Evolutionary conservation across 2,113 vertebrate genomes (phyloP).

Genomic region (Danionella cerebrum): DNA sequence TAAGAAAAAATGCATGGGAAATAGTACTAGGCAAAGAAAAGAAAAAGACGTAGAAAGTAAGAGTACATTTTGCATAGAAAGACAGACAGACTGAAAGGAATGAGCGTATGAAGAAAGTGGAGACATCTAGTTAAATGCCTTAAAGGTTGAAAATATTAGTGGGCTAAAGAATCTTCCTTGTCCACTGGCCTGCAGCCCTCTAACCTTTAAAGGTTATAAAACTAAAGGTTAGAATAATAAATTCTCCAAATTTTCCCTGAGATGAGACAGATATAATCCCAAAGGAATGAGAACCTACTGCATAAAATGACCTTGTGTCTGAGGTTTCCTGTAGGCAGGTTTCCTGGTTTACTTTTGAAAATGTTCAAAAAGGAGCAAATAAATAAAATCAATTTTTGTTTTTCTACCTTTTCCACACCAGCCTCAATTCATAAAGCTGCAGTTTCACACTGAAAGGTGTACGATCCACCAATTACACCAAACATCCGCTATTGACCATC

Average conservation of each 20-base stretch:
- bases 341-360: too few relatives aligned
- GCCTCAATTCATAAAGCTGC: background rate
- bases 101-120: background rate
- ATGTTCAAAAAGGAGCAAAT: too few relatives aligned
- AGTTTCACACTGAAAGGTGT: too few relatives aligned
- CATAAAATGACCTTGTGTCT: slow-evolving; percentile 20
- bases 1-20: background rate
- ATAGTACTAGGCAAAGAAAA: background rate
- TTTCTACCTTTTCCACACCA: background rate
- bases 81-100: background rate
- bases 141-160: slow-evolving; percentile 38
- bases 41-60: slow-evolving; percentile 20
- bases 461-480: too few relatives aligned
- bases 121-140: background rate
- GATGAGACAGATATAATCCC: slow-evolving; percentile 46
- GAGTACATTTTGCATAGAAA: too few relatives aligned
- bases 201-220: slow-evolving; percentile 56
- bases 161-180: slow-evolving; percentile 21
- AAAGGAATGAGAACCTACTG: slow-evolving; percentile 18
- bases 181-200: slow-evolving; percentile 35
- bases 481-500: too few relatives aligned
- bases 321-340: background rate
- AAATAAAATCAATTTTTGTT: too few relatives aligned
- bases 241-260: slow-evolving; percentile 43
- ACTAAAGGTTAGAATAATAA: slow-evolving; percentile 62